Percentiles rank a stretch among this genome's conserved stretches.
Evolutionary conservation across 2,797 vertebrate genomes (phyloP).

Genomic region (Pseudochirops corinnae): DNA sequence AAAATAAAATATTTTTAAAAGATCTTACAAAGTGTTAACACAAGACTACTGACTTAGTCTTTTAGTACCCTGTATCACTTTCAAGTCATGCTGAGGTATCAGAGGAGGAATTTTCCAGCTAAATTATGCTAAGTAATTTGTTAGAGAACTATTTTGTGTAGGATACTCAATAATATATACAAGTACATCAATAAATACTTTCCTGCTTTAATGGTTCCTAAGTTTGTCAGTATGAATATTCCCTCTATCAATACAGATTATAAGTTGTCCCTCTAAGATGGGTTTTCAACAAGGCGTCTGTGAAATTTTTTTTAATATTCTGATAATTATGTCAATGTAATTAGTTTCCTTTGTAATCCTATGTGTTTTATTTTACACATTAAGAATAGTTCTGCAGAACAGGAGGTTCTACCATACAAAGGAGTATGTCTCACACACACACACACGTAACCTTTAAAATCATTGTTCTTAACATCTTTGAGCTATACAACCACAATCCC

Average conservation of each 20-base stretch:
- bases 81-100: not conserved
- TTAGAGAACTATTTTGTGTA: not conserved
- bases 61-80: not conserved
- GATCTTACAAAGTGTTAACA: not conserved
- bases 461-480: not conserved
- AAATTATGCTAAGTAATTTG: not conserved
- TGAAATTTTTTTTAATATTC: not conserved
- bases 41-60: not conserved
- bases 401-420: not conserved
- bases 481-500: not conserved
- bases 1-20: no score
- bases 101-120: not conserved
- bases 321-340: not conserved
- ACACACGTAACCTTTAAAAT: not conserved
- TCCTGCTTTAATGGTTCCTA: not conserved
- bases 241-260: not conserved
- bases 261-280: not conserved
- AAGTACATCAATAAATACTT: not conserved
- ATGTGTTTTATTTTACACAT: not conserved
- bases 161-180: not conserved
- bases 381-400: not conserved
- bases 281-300: not conserved
- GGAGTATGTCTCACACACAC: not conserved
- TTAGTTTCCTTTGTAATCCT: not conserved
- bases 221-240: not conserved